Conservation (phyloP, 2,888 invertebrate species). For the Drosophila neotestacea region DNA sequence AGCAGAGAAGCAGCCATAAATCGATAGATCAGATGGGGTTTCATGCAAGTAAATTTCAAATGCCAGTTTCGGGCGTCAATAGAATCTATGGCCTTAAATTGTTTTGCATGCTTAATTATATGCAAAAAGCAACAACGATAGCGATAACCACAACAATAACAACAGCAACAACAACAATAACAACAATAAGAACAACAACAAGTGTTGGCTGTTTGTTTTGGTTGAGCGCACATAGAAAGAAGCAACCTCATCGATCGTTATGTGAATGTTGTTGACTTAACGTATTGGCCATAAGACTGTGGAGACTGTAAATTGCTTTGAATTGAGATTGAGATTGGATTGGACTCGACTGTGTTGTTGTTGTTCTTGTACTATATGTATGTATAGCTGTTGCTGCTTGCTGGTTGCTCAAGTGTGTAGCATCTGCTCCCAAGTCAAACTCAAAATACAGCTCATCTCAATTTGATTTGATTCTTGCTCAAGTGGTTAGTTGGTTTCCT, state of each 20-base stretch:
- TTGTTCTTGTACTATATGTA: conserved; percentile 12
- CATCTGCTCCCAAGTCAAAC: conserved; percentile 8
- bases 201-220: conserved; percentile 49
- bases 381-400: conserved; percentile 49
- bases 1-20: conserved; percentile 8
- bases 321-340: conserved; percentile 36
- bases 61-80: conserved; percentile 41
- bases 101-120: conserved; percentile 77
- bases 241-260: conserved; percentile 32
- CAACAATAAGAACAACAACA: not conserved
- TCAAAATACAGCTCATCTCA: conserved; percentile 36
- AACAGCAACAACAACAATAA: no score
- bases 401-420: conserved; percentile 33
- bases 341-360: conserved; percentile 3
- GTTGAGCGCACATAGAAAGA: conserved; percentile 26
- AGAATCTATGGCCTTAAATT: conserved; percentile 48
- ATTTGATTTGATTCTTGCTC: conserved; percentile 28
- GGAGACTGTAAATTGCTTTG: conserved; percentile 15
- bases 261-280: conserved; percentile 73
- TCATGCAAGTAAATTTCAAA: conserved; percentile 36
- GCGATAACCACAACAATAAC: not conserved
- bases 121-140: conserved; percentile 50
- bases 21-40: conserved; percentile 12
- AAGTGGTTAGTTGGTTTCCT: conserved; percentile 31
- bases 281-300: conserved; percentile 41